Conservation (phyloP, 2,888 invertebrate genomes). For the Sminthurinus aureus region DNA sequence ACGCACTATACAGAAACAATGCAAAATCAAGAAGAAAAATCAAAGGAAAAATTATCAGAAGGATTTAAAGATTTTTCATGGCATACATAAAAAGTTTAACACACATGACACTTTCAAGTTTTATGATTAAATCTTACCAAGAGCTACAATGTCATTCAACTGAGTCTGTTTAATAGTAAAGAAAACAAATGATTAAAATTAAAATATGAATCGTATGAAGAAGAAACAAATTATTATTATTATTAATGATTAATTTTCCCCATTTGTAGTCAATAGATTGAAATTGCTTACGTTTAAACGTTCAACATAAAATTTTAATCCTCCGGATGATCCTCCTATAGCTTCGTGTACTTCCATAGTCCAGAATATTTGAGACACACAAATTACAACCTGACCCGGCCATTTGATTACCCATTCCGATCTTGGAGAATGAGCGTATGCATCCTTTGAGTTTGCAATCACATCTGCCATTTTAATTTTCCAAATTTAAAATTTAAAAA, state of each 20-base stretch:
- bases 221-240: background rate
- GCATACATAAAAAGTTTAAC: too few species aligned
- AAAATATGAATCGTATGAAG: slow-evolving; percentile 1
- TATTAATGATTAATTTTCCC: too few species aligned
- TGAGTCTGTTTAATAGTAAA: slow-evolving; percentile 64
- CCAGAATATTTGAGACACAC: slow-evolving; percentile 86
- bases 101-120: background rate
- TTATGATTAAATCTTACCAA: slow-evolving; percentile 63
- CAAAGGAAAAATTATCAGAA: too few species aligned
- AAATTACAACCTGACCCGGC: slow-evolving; percentile 92
- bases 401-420: slow-evolving; percentile 86
- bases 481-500: too few species aligned
- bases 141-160: slow-evolving; percentile 76
- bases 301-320: slow-evolving; percentile 69
- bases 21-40: too few species aligned
- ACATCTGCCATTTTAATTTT: slow-evolving; percentile 67
- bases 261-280: too few species aligned
- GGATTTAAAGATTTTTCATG: slow-evolving; percentile 56
- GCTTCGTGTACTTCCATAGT: slow-evolving; percentile 78
- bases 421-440: slow-evolving; percentile 69
- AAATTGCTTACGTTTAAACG: slow-evolving; percentile 64
- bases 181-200: background rate
- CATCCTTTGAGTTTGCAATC: slow-evolving; percentile 72
- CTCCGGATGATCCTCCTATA: slow-evolving; percentile 69
- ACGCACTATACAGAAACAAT: slow-evolving; percentile 62